Evolutionary conservation across 2,113 vertebrate species (phyloP).

Genomic region (Chunga burmeisteri): DNA sequence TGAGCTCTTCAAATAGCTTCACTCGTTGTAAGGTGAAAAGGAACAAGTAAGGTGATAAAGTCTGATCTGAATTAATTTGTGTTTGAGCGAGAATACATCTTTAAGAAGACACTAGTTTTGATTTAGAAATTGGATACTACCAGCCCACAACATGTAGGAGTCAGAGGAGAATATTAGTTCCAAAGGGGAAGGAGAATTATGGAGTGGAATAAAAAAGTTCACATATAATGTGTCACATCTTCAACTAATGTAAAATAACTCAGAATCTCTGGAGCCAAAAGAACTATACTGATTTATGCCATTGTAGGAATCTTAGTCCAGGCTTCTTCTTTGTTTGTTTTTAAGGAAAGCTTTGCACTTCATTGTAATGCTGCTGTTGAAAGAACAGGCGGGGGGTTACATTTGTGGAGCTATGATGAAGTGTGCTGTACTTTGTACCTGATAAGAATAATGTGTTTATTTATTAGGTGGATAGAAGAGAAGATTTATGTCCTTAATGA

Average conservation of each 20-base stretch:
- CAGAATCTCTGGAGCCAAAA: background rate
- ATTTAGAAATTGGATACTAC: background rate
- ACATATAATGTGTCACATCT: background rate
- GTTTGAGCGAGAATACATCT: background rate
- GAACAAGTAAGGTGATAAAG: background rate
- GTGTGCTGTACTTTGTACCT: slow-evolving; percentile 18
- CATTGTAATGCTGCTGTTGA: background rate
- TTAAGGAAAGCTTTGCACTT: background rate
- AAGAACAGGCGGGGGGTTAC: background rate
- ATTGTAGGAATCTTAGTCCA: background rate
- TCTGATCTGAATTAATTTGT: background rate
- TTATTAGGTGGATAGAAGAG: slow-evolving; percentile 33
- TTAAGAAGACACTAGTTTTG: background rate
- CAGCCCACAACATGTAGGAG: background rate
- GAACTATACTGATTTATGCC: background rate
- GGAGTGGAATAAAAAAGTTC: background rate
- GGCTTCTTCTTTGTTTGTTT: background rate
- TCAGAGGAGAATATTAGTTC: background rate
- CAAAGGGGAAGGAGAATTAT: background rate
- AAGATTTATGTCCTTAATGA: slow-evolving; percentile 54
- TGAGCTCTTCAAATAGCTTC: background rate
- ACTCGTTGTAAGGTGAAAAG: background rate
- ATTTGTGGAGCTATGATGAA: slow-evolving; percentile 24
- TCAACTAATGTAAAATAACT: background rate
- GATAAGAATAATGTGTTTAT: slow-evolving; percentile 59